Percentiles rank a stretch among this genome's conserved stretches.
Conservation (phyloP, 2,113 vertebrate genomes). For the Barbus barbus region DNA sequence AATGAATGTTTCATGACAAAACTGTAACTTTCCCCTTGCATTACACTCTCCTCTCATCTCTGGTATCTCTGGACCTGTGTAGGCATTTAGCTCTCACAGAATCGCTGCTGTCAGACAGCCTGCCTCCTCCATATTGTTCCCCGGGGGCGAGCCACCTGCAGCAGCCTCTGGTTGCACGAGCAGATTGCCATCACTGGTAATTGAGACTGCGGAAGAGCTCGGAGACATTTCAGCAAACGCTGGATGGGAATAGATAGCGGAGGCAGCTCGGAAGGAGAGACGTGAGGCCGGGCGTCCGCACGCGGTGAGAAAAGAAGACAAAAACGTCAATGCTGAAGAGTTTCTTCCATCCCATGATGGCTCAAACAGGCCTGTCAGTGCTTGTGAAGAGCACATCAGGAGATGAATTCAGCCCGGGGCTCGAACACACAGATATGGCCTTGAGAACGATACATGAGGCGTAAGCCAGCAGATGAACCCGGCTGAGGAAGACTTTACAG, state of each 20-base stretch:
- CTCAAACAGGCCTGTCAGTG: conserved; percentile 42
- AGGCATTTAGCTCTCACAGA: conserved; percentile 34
- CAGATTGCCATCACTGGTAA: conserved; percentile 58
- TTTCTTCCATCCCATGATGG: conserved; percentile 38
- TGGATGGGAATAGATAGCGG: conserved; percentile 2
- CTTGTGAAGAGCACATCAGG: conserved; percentile 22
- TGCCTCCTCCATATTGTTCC: conserved; percentile 55
- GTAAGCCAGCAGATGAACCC: neutral
- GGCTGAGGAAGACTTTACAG: conserved; percentile 2
- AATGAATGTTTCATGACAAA: neutral
- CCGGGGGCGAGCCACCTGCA: conserved; percentile 47
- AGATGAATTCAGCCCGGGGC: conserved; percentile 39
- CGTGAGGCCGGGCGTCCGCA: neutral
- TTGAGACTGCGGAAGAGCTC: conserved; percentile 52
- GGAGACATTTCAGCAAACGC: conserved; percentile 36
- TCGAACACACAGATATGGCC: conserved; percentile 18
- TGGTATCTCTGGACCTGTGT: neutral
- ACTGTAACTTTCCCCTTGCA: neutral
- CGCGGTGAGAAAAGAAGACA: neutral
- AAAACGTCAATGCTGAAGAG: conserved; percentile 23
- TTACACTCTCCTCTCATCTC: neutral
- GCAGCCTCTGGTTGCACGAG: conserved; percentile 50
- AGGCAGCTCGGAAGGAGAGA: conserved; percentile 2
- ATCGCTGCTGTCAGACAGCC: conserved; percentile 15
- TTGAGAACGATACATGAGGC: neutral